Conservation (phyloP, 2,797 vertebrate genomes). For the Sciaenops ocellatus region DNA sequence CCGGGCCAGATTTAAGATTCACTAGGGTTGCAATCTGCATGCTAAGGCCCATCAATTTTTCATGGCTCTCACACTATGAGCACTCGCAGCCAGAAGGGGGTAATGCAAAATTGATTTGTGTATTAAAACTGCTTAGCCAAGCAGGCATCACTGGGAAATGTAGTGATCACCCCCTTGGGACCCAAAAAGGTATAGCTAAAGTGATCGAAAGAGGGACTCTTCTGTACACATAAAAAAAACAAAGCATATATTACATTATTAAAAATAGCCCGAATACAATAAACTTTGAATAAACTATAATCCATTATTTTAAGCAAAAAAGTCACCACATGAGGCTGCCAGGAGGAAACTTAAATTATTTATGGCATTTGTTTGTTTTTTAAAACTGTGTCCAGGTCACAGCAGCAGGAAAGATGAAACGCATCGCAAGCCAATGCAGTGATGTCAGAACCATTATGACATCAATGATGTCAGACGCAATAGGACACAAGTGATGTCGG, state of each 20-base stretch:
- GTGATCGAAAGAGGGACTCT: conserved; percentile 54
- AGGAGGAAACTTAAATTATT: conserved; percentile 21
- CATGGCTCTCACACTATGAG: conserved; percentile 88
- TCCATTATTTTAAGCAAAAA: conserved; percentile 15
- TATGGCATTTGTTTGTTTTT: conserved; percentile 15
- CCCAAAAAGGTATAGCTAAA: conserved; percentile 69
- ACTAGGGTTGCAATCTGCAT: conserved; percentile 88
- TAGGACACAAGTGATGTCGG: not conserved
- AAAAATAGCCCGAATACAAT: not conserved
- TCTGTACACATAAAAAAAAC: conserved; percentile 39
- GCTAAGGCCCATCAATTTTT: conserved; percentile 92
- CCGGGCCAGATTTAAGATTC: conserved; percentile 86
- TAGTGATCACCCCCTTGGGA: conserved; percentile 85
- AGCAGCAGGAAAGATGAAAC: not conserved
- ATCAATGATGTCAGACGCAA: not conserved
- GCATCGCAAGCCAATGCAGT: not conserved
- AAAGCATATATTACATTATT: not conserved
- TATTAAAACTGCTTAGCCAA: conserved; percentile 93
- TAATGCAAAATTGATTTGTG: conserved; percentile 96
- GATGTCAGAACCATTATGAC: not conserved
- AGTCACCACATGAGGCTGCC: not conserved
- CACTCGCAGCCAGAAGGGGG: conserved; percentile 89
- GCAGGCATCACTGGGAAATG: conserved; percentile 87
- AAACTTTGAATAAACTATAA: not conserved
- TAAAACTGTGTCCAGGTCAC: not conserved